Base-by-base conservation (phyloP, 2,113 vertebrate genomes). In the Pygoscelis antarcticus region DNA sequence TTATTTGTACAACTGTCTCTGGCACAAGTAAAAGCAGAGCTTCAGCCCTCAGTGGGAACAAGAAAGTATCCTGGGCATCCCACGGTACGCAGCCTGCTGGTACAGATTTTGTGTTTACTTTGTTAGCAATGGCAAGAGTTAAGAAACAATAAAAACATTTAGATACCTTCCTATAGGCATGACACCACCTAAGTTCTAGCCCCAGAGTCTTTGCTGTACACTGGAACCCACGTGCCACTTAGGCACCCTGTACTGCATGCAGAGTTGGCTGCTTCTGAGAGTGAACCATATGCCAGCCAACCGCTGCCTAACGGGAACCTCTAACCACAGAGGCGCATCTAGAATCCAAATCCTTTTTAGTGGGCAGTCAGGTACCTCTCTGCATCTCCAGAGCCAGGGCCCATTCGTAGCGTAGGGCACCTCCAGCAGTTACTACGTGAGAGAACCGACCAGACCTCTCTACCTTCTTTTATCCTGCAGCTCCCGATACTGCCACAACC, bases 21-120 rank as follows among this genome's bases (percentile, higher is more conserved):
- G 47, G 84, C 81, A 47, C 60, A 29, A 75, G 68, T 7, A 47
- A 29, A 58, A 46, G 46, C 74, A 72, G 60, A 44, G 82, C 57
- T 40, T 70, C 22, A 72, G 40, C 38, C 52, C 65, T 30, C 54
- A 18, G 27, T 3, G 4, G 52, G 44, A 70, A 7, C 1, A 2
- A 11, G 44, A 69, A 32, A 7, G 17, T 36, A 9, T 26, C 69
- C 27, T 2, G 1, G 15, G 58, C 49, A 60, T 2, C 54, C 71
- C 11, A 0, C 2, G 1, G 77, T 6, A 15, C 3, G 18, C 81
- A 49, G 54, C 70, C 64, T 3, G 4, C 44, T 30, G 14, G 22
- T 1, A 7, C 65, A 20, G 71, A 38, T 30, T 46, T 10, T 15
- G 57, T 9, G 25, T 17, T 34, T 29, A 13, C 47, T 47, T 8